A percentile compares a stretch with the other conserved stretches of the same genome.
These are phyloP conservation scores for Verasper variegatus DNA, from an alignment of 2,113 vertebrate species.

Conservation along the genomic window DNA sequence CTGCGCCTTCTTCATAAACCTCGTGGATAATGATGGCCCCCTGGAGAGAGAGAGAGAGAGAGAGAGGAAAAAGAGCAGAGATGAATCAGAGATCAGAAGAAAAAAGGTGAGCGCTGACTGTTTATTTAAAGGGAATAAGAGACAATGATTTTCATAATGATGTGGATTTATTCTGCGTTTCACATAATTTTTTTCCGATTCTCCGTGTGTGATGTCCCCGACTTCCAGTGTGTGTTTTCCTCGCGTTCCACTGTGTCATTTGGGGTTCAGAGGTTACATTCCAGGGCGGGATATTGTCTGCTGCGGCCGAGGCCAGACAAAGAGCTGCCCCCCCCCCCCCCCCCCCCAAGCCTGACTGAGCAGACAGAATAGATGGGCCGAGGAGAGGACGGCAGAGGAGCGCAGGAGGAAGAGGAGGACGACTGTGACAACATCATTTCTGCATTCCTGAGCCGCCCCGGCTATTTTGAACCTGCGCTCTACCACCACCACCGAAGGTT, in stretches of 20 bases:
- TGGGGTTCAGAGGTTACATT: constrained; percentile 73
- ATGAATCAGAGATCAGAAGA: neutral
- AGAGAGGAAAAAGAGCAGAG: neutral
- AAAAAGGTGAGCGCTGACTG: neutral
- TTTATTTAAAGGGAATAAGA: neutral
- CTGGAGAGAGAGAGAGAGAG: constrained; percentile 69
- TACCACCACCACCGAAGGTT: constrained; percentile 36
- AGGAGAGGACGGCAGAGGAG: constrained; percentile 35
- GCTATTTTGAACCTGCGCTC: constrained; percentile 45
- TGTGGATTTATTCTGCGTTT: neutral
- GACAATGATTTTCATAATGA: neutral
- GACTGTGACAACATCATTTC: constrained; percentile 66
- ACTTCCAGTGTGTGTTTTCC: constrained; percentile 31
- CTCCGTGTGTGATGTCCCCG: constrained; percentile 7
- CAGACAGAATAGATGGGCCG: constrained; percentile 68
- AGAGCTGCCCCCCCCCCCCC: constrained; percentile 45
- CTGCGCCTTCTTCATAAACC: constrained; percentile 97
- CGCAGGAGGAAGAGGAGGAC: constrained; percentile 37
- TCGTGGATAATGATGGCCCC: constrained; percentile 98
- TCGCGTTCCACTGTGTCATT: constrained; percentile 48
- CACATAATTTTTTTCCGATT: neutral
- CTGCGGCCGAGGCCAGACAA: constrained; percentile 64
- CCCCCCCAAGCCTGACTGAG: constrained; percentile 69
- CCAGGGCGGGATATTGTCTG: constrained; percentile 72
- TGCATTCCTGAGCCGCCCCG: constrained; percentile 59